Evolutionary conservation across 2,797 vertebrate species (phyloP).

Genomic region (Spea hammondii): DNA sequence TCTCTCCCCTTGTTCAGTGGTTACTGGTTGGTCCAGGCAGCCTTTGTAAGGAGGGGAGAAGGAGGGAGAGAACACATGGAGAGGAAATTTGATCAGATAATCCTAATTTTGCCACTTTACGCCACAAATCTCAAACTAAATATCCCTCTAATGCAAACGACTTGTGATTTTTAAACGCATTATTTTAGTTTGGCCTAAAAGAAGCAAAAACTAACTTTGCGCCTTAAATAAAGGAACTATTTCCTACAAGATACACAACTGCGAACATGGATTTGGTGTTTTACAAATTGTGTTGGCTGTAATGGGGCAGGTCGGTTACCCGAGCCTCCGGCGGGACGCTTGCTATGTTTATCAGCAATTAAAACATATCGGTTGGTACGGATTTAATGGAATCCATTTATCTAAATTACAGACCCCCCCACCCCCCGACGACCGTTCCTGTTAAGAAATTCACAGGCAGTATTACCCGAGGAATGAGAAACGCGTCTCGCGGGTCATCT

Average conservation of each 20-base stretch:
- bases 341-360: slow-evolving; percentile 24
- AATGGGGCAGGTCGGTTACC: slow-evolving; percentile 8
- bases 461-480: slow-evolving; percentile 13
- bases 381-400: slow-evolving; percentile 32
- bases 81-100: no score
- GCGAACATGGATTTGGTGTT: background rate
- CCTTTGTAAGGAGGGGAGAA: no score
- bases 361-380: slow-evolving; percentile 9
- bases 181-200: no score
- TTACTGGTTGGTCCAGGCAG: no score
- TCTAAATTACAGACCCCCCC: slow-evolving; percentile 30
- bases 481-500: background rate
- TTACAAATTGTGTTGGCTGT: background rate
- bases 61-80: no score
- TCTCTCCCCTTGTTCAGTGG: no score
- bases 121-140: no score
- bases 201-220: no score
- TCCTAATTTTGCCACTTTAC: no score
- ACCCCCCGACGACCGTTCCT: slow-evolving; percentile 30
- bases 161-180: no score
- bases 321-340: background rate
- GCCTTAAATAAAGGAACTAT: no score
- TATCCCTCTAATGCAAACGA: no score
- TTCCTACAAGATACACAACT: background rate
- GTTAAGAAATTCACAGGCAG: slow-evolving; percentile 21